These are phyloP conservation scores for Cremastinae sp. DNA, from an alignment of 2,888 invertebrate genomes.

Conservation along the genomic window DNA sequence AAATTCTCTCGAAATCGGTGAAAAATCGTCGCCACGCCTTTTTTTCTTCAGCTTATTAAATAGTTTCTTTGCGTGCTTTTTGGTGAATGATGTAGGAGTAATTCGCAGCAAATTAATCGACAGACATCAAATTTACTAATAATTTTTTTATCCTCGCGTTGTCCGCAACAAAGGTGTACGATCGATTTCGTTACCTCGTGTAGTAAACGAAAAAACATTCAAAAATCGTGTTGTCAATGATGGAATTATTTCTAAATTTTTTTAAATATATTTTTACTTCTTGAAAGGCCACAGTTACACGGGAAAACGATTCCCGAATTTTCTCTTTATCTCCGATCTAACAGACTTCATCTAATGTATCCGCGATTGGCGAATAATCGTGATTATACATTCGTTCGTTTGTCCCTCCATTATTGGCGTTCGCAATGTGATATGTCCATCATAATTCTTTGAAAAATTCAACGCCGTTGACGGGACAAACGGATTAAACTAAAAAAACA, in stretches of 20 bases:
- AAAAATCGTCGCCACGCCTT: conserved; percentile 28
- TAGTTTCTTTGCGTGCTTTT: conserved; percentile 32
- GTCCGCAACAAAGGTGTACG: conserved; percentile 24
- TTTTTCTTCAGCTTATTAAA: conserved; percentile 10
- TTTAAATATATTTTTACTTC: conserved; percentile 29
- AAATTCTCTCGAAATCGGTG: conserved; percentile 47
- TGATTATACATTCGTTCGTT: not conserved
- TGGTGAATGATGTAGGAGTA: conserved; percentile 19
- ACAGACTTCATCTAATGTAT: conserved; percentile 42
- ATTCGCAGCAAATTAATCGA: conserved; percentile 26
- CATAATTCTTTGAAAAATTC: conserved; percentile 15
- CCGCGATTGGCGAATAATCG: conserved; percentile 14
- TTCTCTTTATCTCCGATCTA: conserved; percentile 45
- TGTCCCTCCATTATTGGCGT: not conserved
- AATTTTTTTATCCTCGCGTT: conserved; percentile 17
- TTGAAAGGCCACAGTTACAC: conserved; percentile 59
- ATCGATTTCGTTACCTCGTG: not conserved
- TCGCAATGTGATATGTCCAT: conserved; percentile 40
- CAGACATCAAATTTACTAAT: conserved; percentile 32
- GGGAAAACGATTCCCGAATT: conserved; percentile 53
- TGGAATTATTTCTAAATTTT: no score
- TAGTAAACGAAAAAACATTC: no score
- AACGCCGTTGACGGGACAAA: conserved; percentile 3
- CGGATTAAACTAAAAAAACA: conserved; percentile 1
- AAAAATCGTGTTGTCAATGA: not conserved